Evolutionary conservation across 2,888 invertebrate genomes (phyloP).

Genomic region (Theodoxus fluviatilis): DNA sequence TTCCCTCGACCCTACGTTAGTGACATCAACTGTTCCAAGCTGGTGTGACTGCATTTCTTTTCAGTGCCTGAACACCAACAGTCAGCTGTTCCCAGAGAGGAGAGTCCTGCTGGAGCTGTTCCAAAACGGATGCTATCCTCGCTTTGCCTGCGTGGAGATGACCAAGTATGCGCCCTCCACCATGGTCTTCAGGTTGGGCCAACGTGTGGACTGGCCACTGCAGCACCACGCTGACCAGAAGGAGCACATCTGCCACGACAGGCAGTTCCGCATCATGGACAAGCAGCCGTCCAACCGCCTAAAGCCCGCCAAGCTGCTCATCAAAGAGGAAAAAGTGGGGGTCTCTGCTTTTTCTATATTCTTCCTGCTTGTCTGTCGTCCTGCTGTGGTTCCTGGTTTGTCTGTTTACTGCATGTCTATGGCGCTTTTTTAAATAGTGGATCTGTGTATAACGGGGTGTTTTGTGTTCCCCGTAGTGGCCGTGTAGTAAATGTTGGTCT

Average conservation of each 20-base stretch:
- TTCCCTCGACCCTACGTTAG: too few relatives aligned
- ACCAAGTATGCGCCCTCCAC: slow-evolving; percentile 44
- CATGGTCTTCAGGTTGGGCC: slow-evolving; percentile 47
- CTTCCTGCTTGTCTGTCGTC: too few relatives aligned
- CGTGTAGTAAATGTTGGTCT: too few relatives aligned
- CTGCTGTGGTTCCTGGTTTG: too few relatives aligned
- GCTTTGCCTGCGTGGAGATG: slow-evolving; percentile 51
- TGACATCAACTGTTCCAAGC: too few relatives aligned
- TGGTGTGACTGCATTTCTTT: too few relatives aligned
- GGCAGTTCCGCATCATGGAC: slow-evolving; percentile 33
- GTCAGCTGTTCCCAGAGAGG: slow-evolving; percentile 28
- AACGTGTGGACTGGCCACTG: slow-evolving; percentile 49
- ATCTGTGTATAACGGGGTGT: too few relatives aligned
- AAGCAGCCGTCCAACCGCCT: slow-evolving; percentile 21
- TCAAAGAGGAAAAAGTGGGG: slow-evolving; percentile 30
- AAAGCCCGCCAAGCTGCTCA: slow-evolving; percentile 30
- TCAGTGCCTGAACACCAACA: slow-evolving; percentile 35
- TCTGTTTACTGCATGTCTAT: too few relatives aligned
- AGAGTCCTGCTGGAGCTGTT: slow-evolving; percentile 45
- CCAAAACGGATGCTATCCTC: slow-evolving; percentile 56
- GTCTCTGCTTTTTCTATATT: too few relatives aligned
- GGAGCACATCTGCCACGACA: slow-evolving; percentile 39
- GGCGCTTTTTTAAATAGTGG: too few relatives aligned
- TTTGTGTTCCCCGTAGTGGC: too few relatives aligned
- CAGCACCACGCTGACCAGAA: slow-evolving; percentile 36